Evolutionary conservation across 2,113 vertebrate genomes (phyloP), one percentile per base, ranked within the genome.

Genomic region (Puntigrus tetrazona): DNA sequence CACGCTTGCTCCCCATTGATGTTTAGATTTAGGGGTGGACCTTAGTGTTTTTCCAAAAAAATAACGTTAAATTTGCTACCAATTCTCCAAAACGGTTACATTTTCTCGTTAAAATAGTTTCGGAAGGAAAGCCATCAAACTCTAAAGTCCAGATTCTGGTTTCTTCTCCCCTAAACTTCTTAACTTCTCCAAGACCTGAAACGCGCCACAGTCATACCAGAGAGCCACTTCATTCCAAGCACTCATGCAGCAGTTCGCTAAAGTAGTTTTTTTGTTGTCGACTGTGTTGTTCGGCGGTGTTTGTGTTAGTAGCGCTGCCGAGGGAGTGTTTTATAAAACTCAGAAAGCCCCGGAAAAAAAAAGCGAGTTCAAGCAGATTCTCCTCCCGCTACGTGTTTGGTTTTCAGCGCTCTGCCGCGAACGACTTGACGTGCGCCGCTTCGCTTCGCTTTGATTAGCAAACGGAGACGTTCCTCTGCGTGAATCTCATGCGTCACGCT

Each of bases 361-460:
- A 38, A 11, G 43, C 72, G 27, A 74, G 27, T 29, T 52, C 45
- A 77, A 57, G 75, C 25, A 76, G 14, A 69, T 38, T 45, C 43
- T 31, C 63, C 11, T 14, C 34, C 14, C 45, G 57, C 65, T 67
- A 4, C 11, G 27, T 69, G 50, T 85, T 29, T 29, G 31, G 25
- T 52, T 82, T 25, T 47, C 52, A 70, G 79, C 34, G 31, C 18
- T 38, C 38, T 69, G 34, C 65, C 45, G 36, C 13, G 31, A 72
- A 59, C 52, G 36, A 52, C 77, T 67, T 80, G 78, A 74, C 27
- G 25, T 69, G 27, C 55, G 69, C 55, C 76, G 38, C 57, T 43
- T 47, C 52, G 45, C 61, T 75, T 69, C 22, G 59, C 86, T 81
- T 84, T 84, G 77, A 84, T 87, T 87, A 81, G 27, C 16, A 20